Evolutionary conservation across 2,113 vertebrate genomes (phyloP), one percentile per base, ranked within the genome.

Genomic region (Chelonoidis abingdonii): DNA sequence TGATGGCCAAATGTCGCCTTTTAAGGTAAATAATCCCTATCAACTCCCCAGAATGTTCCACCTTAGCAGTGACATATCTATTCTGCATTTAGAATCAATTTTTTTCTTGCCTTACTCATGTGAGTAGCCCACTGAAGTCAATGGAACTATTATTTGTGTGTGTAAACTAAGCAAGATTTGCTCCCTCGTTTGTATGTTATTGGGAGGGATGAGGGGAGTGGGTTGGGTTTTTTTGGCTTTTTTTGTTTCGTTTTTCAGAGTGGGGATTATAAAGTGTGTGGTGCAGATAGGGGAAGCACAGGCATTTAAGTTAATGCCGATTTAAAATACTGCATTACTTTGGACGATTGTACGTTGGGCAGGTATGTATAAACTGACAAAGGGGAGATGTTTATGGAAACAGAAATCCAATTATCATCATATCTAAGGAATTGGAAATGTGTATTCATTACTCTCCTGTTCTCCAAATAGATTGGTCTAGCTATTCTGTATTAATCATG

Each of bases 391-490:
- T 50, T 94, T 83, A 90, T 81, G 65, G 90, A 96, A 94, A 85
- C 69, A 84, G 84, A 79, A 53, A 81, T 94, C 35, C 49, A 57
- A 76, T 90, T 96, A 88, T 78, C 92, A 91, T 57, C 80, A 41
- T 91, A 93, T 94, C 93, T 92, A 90, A 92, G 85, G 94, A 96
- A 80, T 92, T 88, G 83, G 57, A 94, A 93, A 95, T 88, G 88
- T 95, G 54, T 94, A 94, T 95, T 93, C 86, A 90, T 95, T 89
- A 82, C 29, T 94, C 88, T 59, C 54, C 49, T 92, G 82, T 92
- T 93, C 83, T 88, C 59, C 86, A 94, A 91, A 93, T 90, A 94
- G 50, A 17, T 86, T 87, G 38, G 93, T 81, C 85, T 84, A 84
- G 95, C 96, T 38, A 87, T 92, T 89, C 83, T 94, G 79, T 49